These are phyloP conservation scores for Idaea aversata DNA, from an alignment of 2,888 invertebrate genomes.

Conservation along the genomic window DNA sequence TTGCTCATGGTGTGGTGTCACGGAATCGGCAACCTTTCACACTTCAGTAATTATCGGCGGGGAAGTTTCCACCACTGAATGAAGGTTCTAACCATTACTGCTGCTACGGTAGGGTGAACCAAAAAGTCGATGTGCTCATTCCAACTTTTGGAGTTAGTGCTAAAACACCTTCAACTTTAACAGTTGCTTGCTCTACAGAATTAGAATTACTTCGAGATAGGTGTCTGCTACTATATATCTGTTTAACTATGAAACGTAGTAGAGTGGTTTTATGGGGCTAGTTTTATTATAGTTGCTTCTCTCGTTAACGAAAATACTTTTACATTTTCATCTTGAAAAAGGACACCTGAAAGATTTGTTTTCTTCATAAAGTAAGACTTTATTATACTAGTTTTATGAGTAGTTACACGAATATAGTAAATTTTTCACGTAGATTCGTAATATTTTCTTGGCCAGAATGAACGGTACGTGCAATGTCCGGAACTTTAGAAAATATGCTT, in stretches of 20 bases:
- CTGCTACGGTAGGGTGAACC: conserved; percentile 44
- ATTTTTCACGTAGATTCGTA: background rate
- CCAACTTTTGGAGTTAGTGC: conserved; percentile 44
- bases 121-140: conserved; percentile 44
- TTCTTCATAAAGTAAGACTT: background rate
- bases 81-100: conserved; percentile 52
- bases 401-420: background rate
- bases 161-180: conserved; percentile 40
- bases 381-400: background rate
- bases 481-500: background rate
- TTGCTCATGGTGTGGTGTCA: conserved; percentile 28
- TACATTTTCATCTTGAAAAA: background rate
- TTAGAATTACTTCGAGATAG: conserved; percentile 32
- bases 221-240: conserved; percentile 15
- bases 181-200: conserved; percentile 35
- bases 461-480: background rate
- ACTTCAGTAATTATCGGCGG: conserved; percentile 67
- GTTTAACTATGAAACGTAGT: conserved; percentile 20
- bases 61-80: conserved; percentile 61
- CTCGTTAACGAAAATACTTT: conserved; percentile 5
- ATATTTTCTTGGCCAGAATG: background rate
- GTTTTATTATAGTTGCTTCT: conserved; percentile 23
- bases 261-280: conserved; percentile 22
- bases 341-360: background rate
- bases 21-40: conserved; percentile 58